Evolutionary conservation across 2,888 invertebrate genomes (phyloP).

Genomic region (Drosophila melanosoma): DNA sequence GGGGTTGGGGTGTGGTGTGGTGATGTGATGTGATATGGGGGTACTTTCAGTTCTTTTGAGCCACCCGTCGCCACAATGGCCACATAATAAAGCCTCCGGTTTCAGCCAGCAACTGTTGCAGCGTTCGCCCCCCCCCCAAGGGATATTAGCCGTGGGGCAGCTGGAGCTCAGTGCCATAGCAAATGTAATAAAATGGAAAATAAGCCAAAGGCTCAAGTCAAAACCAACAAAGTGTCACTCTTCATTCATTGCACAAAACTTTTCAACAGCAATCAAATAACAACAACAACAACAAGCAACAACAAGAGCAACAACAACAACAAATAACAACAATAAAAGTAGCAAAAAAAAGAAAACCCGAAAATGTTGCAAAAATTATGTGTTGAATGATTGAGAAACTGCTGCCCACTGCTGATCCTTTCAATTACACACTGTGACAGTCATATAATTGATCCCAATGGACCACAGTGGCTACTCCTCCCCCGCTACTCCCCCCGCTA

Average conservation of each 20-base stretch:
- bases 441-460: conserved; percentile 79
- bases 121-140: conserved; percentile 48
- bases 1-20: not conserved
- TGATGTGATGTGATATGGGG: not conserved
- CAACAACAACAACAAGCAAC: conserved; percentile 36
- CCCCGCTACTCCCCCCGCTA: no score
- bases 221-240: conserved; percentile 70
- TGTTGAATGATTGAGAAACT: conserved; percentile 39
- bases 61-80: conserved; percentile 65
- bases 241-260: conserved; percentile 68
- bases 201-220: conserved; percentile 67
- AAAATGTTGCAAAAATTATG: conserved; percentile 49
- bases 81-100: conserved; percentile 66
- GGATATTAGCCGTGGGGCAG: conserved; percentile 59
- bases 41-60: conserved; percentile 10
- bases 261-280: conserved; percentile 75
- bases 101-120: conserved; percentile 56
- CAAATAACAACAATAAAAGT: not conserved
- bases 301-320: not conserved
- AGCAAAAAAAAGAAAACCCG: conserved; percentile 32
- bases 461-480: conserved; percentile 45
- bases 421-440: conserved; percentile 82
- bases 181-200: conserved; percentile 76
- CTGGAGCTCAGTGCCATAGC: conserved; percentile 24
- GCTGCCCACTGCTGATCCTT: conserved; percentile 67